Percentiles rank a stretch among this genome's conserved stretches.
Conservation (phyloP, 2,113 vertebrate genomes). For the Bagarius yarrelli region DNA sequence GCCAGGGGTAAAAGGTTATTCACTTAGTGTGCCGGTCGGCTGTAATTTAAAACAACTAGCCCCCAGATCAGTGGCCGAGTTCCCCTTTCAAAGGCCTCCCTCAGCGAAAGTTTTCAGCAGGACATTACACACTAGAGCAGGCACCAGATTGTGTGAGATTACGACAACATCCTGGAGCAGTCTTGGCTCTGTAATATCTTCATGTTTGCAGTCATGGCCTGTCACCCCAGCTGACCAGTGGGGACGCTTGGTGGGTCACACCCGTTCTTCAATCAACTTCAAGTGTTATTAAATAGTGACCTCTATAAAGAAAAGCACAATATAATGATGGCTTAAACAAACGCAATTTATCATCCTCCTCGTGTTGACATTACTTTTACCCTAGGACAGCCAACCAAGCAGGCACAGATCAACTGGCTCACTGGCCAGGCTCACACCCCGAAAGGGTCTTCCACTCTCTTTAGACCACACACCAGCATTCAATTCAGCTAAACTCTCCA, state of each 20-base stretch:
- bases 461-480: conserved; percentile 17
- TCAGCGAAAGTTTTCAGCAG: conserved; percentile 73
- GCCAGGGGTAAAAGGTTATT: conserved; percentile 70
- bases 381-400: conserved; percentile 67
- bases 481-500: conserved; percentile 24
- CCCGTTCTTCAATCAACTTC: conserved; percentile 77
- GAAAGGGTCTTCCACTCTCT: conserved; percentile 23
- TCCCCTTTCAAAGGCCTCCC: conserved; percentile 56
- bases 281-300: conserved; percentile 84
- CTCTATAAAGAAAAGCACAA: conserved; percentile 81
- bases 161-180: conserved; percentile 77
- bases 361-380: conserved; percentile 68
- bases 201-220: conserved; percentile 82
- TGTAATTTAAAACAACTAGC: conserved; percentile 77
- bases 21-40: conserved; percentile 63
- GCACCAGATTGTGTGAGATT: conserved; percentile 88
- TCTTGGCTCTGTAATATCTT: conserved; percentile 76
- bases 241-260: conserved; percentile 60
- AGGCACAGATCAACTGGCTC: conserved; percentile 52
- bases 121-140: conserved; percentile 86
- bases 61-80: conserved; percentile 56
- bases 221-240: conserved; percentile 84
- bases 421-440: conserved; percentile 46
- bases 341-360: conserved; percentile 84
- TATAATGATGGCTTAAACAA: conserved; percentile 89